phyloP scores from a whole-genome alignment of 2,113 vertebrate genomes.

The Typhlomys cinereus region DNA sequence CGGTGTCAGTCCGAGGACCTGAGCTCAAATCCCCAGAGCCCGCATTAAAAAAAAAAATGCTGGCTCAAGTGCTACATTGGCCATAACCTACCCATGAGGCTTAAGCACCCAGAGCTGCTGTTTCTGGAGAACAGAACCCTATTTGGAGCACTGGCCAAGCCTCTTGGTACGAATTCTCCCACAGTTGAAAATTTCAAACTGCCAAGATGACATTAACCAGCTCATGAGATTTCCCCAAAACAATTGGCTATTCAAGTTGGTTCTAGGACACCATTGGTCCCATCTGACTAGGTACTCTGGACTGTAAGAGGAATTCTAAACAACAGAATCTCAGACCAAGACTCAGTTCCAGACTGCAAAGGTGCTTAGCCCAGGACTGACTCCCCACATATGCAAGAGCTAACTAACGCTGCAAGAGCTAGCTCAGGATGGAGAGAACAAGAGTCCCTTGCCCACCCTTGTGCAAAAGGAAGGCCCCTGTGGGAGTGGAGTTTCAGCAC shows the following conservation, averaged over 20 bases:
- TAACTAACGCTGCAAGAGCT: background rate
- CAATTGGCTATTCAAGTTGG: no score
- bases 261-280: no score
- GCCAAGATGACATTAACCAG: background rate
- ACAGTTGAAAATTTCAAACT: background rate
- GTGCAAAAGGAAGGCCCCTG: background rate
- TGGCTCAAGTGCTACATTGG: no score
- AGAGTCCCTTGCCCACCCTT: fast-evolving
- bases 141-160: background rate
- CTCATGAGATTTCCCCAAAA: background rate
- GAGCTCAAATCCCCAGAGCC: background rate
- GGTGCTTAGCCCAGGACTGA: background rate
- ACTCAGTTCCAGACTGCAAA: background rate
- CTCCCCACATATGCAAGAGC: background rate
- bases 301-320: background rate
- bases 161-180: background rate
- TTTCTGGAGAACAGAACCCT: background rate
- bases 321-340: background rate
- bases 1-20: background rate
- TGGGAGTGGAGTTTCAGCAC: background rate
- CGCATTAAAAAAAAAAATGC: background rate
- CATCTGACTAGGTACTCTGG: background rate
- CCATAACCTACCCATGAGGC: background rate
- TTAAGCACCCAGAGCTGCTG: background rate
- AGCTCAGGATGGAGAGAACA: background rate